Percentiles rank a stretch among this genome's conserved stretches.
phyloP scores from a whole-genome alignment of 2,888 invertebrate species.

The Agrypnus murinus region DNA sequence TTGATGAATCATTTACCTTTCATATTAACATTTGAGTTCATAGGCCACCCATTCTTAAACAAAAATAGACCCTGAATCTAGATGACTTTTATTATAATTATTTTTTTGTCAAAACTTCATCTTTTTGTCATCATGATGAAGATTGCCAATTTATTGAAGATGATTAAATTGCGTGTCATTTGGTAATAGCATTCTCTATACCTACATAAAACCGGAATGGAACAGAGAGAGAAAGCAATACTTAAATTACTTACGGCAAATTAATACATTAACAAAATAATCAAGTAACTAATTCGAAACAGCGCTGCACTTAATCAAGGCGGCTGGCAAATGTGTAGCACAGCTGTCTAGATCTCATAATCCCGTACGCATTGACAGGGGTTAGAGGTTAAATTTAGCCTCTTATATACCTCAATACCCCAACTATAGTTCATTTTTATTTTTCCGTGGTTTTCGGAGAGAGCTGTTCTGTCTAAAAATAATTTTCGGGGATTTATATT shows the following conservation, averaged over 20 bases:
- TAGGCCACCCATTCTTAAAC: conserved; percentile 19
- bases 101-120: no score
- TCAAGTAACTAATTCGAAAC: conserved; percentile 56
- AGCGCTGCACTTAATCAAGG: conserved; percentile 51
- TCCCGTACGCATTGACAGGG: conserved; percentile 67
- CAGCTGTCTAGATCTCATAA: conserved; percentile 70
- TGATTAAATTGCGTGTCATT: conserved; percentile 1
- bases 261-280: conserved; percentile 58
- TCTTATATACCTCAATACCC: conserved; percentile 46
- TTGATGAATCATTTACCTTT: conserved; percentile 33
- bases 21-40: conserved; percentile 40
- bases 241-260: conserved; percentile 49
- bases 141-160: no score
- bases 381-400: conserved; percentile 70
- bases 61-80: not conserved
- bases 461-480: no score
- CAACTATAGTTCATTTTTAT: conserved; percentile 22
- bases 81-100: not conserved
- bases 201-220: no score
- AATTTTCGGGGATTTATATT: no score
- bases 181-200: not conserved
- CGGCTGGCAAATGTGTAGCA: conserved; percentile 66
- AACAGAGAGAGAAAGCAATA: not conserved
- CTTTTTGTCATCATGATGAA: no score
- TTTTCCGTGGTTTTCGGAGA: conserved; percentile 19